Evolutionary conservation across 2,888 invertebrate genomes (phyloP).

Genomic region (Andrena bucephala): DNA sequence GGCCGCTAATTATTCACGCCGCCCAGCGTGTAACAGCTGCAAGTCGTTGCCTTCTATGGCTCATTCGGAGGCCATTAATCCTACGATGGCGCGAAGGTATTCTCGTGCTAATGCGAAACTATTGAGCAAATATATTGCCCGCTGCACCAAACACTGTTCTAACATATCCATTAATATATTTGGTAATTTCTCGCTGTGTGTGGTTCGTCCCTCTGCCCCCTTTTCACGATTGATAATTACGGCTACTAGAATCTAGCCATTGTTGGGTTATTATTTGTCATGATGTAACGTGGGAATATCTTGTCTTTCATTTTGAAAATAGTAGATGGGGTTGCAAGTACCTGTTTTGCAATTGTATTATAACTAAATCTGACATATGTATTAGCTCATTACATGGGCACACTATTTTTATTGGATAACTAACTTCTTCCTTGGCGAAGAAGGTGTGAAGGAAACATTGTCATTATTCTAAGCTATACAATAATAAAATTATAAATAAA

Average conservation of each 20-base stretch:
- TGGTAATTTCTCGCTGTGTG: slow-evolving; percentile 46
- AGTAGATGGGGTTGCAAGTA: background rate
- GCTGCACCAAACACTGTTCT: slow-evolving; percentile 44
- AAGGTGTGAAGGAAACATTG: background rate
- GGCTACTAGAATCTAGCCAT: slow-evolving; percentile 14
- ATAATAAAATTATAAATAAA: no score
- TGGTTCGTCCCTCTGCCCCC: slow-evolving; percentile 33
- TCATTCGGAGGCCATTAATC: slow-evolving; percentile 73
- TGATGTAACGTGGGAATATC: background rate
- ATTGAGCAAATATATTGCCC: slow-evolving; percentile 64
- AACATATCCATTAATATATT: slow-evolving; percentile 55
- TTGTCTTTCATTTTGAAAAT: background rate
- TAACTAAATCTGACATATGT: background rate
- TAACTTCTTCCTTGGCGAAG: no score
- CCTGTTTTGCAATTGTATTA: slow-evolving; percentile 5
- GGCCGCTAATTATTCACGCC: slow-evolving; percentile 70
- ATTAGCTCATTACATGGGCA: background rate
- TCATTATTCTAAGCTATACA: background rate
- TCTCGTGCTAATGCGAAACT: slow-evolving; percentile 68
- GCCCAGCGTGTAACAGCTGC: slow-evolving; percentile 70
- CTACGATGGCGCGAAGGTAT: slow-evolving; percentile 57
- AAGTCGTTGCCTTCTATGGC: slow-evolving; percentile 71
- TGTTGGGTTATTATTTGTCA: background rate
- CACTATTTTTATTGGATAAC: no score
- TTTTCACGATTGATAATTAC: slow-evolving; percentile 18